Percentiles rank a stretch among this genome's conserved stretches.
phyloP scores from a whole-genome alignment of 2,113 vertebrate species.

The Geococcyx californianus region DNA sequence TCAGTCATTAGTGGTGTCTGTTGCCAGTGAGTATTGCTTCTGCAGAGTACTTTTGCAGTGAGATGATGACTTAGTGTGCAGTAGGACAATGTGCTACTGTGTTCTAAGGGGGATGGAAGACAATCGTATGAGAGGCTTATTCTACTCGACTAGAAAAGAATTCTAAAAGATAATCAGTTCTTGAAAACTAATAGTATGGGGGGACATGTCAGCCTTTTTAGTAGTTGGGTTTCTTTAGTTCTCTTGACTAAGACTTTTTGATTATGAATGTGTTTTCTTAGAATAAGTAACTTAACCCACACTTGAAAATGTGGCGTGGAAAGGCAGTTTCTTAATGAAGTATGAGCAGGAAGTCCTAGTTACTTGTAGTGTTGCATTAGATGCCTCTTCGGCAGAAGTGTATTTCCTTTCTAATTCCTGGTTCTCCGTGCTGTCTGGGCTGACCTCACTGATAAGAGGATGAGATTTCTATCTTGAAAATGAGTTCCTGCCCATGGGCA shows the following conservation, averaged over 20 bases:
- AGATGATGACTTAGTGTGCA: not conserved
- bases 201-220: not conserved
- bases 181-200: not conserved
- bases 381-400: not conserved
- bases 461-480: not conserved
- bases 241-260: not conserved
- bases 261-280: not conserved
- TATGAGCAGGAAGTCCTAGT: no score
- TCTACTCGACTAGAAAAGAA: not conserved
- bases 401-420: not conserved
- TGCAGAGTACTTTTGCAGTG: not conserved
- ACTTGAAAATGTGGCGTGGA: not conserved
- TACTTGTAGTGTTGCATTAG: accelerated
- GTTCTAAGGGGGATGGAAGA: not conserved
- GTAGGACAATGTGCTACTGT: not conserved
- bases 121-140: not conserved
- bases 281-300: not conserved
- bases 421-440: not conserved
- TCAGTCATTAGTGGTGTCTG: not conserved
- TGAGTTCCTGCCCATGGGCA: not conserved
- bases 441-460: not conserved
- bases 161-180: not conserved
- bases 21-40: not conserved
- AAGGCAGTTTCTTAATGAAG: not conserved
- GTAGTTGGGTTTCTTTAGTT: not conserved